phyloP scores from a whole-genome alignment of 2,113 vertebrate species.

The Naja naja region DNA sequence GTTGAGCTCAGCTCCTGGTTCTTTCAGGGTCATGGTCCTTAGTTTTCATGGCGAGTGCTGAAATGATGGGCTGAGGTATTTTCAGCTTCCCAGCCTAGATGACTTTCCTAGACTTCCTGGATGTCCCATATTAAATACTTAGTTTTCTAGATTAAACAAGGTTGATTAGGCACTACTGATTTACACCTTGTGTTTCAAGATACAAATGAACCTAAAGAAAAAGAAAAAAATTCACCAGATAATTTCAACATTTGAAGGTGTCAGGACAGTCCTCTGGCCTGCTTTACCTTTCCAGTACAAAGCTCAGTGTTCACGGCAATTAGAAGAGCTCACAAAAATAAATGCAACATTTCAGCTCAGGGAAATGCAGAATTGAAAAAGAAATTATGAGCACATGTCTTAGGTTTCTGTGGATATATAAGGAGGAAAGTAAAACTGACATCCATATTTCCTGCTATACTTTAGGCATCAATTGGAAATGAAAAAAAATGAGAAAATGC shows the following conservation, averaged over 20 bases:
- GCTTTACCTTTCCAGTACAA: neutral
- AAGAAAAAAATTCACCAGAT: neutral
- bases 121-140: neutral
- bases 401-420: neutral
- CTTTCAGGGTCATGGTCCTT: neutral
- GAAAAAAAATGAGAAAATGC: neutral
- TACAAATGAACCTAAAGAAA: neutral
- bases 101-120: neutral
- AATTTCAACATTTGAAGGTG: neutral
- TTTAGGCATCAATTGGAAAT: neutral
- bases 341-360: neutral
- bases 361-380: too few relatives aligned
- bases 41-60: neutral
- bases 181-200: neutral
- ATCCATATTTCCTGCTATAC: neutral
- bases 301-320: neutral
- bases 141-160: neutral
- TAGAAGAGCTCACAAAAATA: too few relatives aligned
- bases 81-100: neutral
- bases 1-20: neutral
- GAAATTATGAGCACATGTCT: neutral
- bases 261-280: neutral
- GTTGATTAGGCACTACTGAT: neutral
- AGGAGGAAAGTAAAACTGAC: neutral
- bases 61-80: neutral